These are phyloP conservation scores for Bellardia bayeri DNA, from an alignment of 2,888 invertebrate species.

Conservation along the genomic window DNA sequence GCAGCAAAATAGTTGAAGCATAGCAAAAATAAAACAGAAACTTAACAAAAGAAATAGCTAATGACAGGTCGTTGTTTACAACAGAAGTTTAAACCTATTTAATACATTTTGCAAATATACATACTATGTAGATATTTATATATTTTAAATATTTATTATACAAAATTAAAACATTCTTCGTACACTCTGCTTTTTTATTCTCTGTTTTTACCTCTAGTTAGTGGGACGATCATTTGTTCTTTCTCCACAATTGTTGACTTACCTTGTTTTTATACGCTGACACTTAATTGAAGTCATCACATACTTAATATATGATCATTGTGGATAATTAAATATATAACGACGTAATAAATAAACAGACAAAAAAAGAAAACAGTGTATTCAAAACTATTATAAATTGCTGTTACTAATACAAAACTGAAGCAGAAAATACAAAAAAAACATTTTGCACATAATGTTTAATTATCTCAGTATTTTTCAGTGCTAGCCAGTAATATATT, in stretches of 20 bases:
- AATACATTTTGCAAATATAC: background rate
- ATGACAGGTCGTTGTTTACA: conserved; percentile 28
- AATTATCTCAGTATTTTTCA: too few relatives aligned
- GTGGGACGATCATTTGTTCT: conserved; percentile 11
- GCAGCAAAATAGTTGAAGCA: conserved; percentile 43
- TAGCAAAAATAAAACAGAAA: conserved; percentile 30
- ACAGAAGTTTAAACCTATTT: conserved; percentile 13
- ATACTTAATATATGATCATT: background rate
- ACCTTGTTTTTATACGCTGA: conserved; percentile 13
- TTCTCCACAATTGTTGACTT: conserved; percentile 26
- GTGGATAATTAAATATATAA: background rate
- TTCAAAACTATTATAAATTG: too few relatives aligned
- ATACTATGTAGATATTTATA: too few relatives aligned
- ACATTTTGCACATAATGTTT: too few relatives aligned
- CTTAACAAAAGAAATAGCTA: background rate
- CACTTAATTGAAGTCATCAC: conserved; percentile 31
- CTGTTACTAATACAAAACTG: too few relatives aligned
- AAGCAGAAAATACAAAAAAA: too few relatives aligned
- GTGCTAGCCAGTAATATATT: too few relatives aligned
- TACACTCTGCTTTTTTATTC: conserved; percentile 12
- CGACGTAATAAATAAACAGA: background rate
- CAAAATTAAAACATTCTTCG: background rate
- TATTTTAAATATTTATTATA: too few relatives aligned
- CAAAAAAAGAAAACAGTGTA: background rate
- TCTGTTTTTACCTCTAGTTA: background rate